Evolutionary conservation across 2,888 invertebrate genomes (phyloP).

Genomic region (Chouioia cunea): DNA sequence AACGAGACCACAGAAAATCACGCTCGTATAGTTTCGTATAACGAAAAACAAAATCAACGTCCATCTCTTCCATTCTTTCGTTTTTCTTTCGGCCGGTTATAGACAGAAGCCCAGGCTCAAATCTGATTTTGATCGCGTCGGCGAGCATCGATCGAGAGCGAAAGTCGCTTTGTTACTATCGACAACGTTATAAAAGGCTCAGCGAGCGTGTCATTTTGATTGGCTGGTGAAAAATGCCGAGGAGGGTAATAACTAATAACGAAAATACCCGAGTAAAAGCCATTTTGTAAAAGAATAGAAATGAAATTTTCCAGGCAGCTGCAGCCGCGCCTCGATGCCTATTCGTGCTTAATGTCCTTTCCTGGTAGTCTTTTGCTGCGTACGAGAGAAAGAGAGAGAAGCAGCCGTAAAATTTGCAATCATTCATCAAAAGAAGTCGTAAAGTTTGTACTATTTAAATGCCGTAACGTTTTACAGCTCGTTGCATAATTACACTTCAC

Average conservation of each 20-base stretch:
- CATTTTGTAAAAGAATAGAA: no score
- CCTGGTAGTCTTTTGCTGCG: slow-evolving; percentile 7
- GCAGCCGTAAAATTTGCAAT: slow-evolving; percentile 13
- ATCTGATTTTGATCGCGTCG: slow-evolving; percentile 35
- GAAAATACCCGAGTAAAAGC: no score
- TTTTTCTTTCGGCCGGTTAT: background rate
- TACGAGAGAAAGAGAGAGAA: no score
- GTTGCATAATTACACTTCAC: no score
- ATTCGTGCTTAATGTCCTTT: slow-evolving; percentile 26
- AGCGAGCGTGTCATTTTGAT: background rate
- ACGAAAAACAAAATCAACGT: slow-evolving; percentile 6
- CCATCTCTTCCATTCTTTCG: background rate
- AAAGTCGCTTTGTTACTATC: background rate
- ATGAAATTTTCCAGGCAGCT: no score
- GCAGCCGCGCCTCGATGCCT: no score
- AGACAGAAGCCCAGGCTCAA: slow-evolving; percentile 26
- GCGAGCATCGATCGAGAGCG: slow-evolving; percentile 12
- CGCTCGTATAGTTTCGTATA: background rate
- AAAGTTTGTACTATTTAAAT: slow-evolving; percentile 33
- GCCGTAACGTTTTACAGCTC: slow-evolving; percentile 20
- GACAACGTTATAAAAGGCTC: background rate
- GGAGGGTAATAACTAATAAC: slow-evolving; percentile 6
- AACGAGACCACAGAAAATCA: background rate
- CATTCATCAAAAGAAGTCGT: slow-evolving; percentile 12
- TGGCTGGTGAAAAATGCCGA: background rate